Evolutionary conservation across 2,888 invertebrate genomes (phyloP), one percentile per base, ranked within the genome.

Genomic region (Drosophila atripex): DNA sequence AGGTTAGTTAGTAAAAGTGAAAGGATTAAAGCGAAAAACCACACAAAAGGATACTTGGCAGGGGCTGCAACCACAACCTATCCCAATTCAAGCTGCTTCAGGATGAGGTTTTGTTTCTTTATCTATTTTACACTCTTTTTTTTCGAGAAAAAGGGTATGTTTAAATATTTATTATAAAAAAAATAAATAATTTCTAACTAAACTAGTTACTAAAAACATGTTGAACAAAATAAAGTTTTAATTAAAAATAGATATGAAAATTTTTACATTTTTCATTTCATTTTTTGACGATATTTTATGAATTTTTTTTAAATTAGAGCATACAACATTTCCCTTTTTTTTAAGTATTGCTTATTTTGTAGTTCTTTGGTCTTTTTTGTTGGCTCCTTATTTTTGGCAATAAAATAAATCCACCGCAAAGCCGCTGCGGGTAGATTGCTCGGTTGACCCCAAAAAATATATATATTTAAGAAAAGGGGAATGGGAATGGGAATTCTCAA

Each of bases 351-450:
- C 35, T 53, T 41, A 14, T 38, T 38, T 14, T 16, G 39, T 39
- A 14, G 18, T 8, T 41, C 11, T 18, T 41, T 21, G 18, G 16
- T 39, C 9, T 46, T 23, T 52, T 18, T 41, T 58, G 35, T 58
- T 53, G 35, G 41, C 43, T 59, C 61, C 69, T 66, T 58, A 54
- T 58, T 59, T 71, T 51, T 51, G 68, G 79, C 83, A 87, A 83
- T 83, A 83, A 83, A 87, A 83, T 87, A 83, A 83, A 83, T 87
- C 83, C 86, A 83, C 83, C 86, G 72, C 86, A 83, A 83, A 83
- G 86, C 86, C 80, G 73, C 83, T 79, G 75, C 83, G 86, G 73
- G 56, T 82, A 87, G 80, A 86, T 87, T 87, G 87, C 75, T 80
- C 38, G 78, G 77, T 71, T 83, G 86, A 80, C 82, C 86, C 76